Evolutionary conservation across 2,888 invertebrate species (phyloP), one percentile per base, ranked within the genome.

Genomic region (Dromius quadrimaculatus): DNA sequence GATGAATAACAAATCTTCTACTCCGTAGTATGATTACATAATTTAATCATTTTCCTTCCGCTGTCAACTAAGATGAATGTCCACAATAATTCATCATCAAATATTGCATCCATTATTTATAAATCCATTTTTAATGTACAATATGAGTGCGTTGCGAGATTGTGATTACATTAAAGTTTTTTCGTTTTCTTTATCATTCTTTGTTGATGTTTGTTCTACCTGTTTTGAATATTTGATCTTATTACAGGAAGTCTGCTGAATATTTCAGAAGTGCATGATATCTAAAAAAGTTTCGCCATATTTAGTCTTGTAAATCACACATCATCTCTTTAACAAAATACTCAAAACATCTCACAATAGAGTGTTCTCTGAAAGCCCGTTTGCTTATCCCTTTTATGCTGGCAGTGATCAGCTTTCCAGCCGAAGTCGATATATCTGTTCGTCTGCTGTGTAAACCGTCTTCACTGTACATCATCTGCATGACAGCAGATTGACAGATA

Each of bases 401-500:
- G 8, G 32, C 19, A 13, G 13, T 23, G 22, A 38, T 61, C 38
- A 15, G 22, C 17, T 6, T 41, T n/a, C 17, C 22, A 15, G 38
- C 43, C 13, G 50, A 54, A 54, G 28, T 28, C 50, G 50, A 54
- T 54, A 54, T 54, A 54, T 54, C 50, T 54, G 50, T 41, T 47
- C 34, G 22, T 47, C 22, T 20, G 45, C 45, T 45, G 47, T 15
- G 62, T 28, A 62, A 62, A 62, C 66, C 38, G 50, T 54, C 66
- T 66, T 66, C 38, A 66, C 34, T 19, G 68, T 59, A 69, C 68
- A 70, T 70, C 70, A 70, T 70, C 70, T 70, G 62, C 70, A 70
- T 70, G 70, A 70, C 70, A 62, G 70, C 62, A 79, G 77, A 79
- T 78, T 79, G 79, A 79, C 78, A 78, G 79, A 79, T 79, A 79